Conservation (phyloP, 2,888 invertebrate species). For the Sericinus montela region DNA sequence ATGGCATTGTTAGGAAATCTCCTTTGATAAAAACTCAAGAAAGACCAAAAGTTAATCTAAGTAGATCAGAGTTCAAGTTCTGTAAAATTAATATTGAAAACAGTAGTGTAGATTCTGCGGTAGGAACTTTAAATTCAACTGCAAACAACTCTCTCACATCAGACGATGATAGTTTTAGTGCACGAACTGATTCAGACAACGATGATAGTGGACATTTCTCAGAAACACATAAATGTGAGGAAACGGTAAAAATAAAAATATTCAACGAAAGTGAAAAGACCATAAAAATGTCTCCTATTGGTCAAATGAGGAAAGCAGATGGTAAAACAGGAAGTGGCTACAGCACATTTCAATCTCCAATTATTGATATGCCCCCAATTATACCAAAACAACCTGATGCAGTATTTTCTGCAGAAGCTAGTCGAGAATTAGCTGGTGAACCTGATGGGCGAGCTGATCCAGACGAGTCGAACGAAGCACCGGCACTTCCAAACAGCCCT, state of each 20-base stretch:
- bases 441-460: conserved; percentile 93
- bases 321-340: conserved; percentile 65
- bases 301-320: conserved; percentile 64
- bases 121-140: conserved; percentile 79
- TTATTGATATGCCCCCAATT: conserved; percentile 70
- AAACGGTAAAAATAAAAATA: conserved; percentile 73
- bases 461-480: conserved; percentile 83
- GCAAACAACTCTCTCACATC: conserved; percentile 73
- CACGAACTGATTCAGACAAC: conserved; percentile 79
- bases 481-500: conserved; percentile 84
- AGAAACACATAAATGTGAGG: conserved; percentile 68
- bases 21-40: conserved; percentile 83
- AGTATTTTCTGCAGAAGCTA: conserved; percentile 79
- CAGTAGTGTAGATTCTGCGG: conserved; percentile 73
- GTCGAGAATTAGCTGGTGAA: conserved; percentile 89
- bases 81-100: conserved; percentile 75
- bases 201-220: conserved; percentile 77
- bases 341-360: conserved; percentile 71
- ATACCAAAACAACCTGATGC: conserved; percentile 62
- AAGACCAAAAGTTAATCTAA: conserved; percentile 82
- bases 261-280: conserved; percentile 69
- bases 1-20: conserved; percentile 75
- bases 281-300: conserved; percentile 64
- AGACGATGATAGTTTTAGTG: conserved; percentile 73
- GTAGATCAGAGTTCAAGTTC: conserved; percentile 74